Evolutionary conservation across 2,113 vertebrate species (phyloP).

Genomic region (Danio rerio): GRCz12tu NC_133193.1:11529001-11529500

Average conservation of each 20-base stretch:
- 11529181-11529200: background rate
- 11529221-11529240: background rate
- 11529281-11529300: background rate
- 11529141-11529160: background rate
- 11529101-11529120: background rate
- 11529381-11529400: background rate
- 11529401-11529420: background rate
- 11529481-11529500: background rate
- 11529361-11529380: background rate
- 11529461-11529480: constrained; percentile 7
- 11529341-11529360: background rate
- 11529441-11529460: background rate
- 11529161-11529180: background rate
- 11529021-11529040: constrained; percentile 51
- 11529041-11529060: background rate
- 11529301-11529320: background rate
- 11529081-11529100: background rate
- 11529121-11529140: background rate
- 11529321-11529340: background rate
- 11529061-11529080: constrained; percentile 39
- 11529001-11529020: constrained; percentile 44
- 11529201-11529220: background rate
- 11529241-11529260: background rate
- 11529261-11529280: no score
- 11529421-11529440: background rate